These are phyloP conservation scores for Columba guinea DNA, from an alignment of 2,797 vertebrate genomes.

Conservation along the genomic window DNA sequence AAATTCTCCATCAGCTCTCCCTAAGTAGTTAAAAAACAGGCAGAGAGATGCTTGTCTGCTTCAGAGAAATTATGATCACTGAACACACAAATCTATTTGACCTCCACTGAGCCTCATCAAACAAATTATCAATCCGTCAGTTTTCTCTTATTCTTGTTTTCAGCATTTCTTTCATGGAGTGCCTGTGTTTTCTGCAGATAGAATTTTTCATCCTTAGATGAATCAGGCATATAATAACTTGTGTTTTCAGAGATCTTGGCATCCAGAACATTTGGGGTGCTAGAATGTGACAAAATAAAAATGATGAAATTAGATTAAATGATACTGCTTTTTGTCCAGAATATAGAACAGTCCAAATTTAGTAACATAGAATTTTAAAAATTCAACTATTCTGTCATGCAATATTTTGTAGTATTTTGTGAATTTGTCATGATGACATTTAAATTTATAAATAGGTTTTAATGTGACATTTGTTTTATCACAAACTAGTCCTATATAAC, in stretches of 20 bases:
- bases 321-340: background rate
- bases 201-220: background rate
- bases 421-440: background rate
- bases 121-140: background rate
- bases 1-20: background rate
- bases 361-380: background rate
- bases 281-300: background rate
- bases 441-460: background rate
- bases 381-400: background rate
- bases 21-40: background rate
- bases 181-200: background rate
- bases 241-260: background rate
- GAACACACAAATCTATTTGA: background rate
- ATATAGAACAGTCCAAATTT: background rate
- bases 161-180: background rate
- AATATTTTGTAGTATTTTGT: background rate
- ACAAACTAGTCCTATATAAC: background rate
- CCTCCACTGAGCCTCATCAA: background rate
- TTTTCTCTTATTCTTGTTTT: background rate
- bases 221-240: background rate
- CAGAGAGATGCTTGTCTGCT: background rate
- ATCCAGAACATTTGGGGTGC: background rate
- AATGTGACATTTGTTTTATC: conserved; percentile 5
- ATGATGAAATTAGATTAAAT: background rate
- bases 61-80: background rate